These are phyloP conservation scores for Monoplex corrugatus DNA, from an alignment of 2,888 invertebrate genomes.

Conservation along the genomic window DNA sequence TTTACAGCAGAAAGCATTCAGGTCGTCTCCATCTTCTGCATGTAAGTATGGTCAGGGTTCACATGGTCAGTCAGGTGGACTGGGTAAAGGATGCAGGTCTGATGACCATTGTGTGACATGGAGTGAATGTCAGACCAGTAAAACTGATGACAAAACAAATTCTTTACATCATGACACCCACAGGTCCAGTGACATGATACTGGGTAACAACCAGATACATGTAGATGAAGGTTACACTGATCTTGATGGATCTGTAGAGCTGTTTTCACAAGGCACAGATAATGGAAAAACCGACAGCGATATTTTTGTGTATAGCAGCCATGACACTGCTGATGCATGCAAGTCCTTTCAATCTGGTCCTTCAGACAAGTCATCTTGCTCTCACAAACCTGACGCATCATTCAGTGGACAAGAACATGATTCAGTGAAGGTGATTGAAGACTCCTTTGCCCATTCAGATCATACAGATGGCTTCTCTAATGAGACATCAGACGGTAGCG, in stretches of 20 bases:
- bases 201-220: neutral
- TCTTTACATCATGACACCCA: neutral
- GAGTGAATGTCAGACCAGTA: no score
- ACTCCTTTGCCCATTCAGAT: neutral
- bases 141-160: neutral
- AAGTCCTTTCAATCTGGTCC: neutral
- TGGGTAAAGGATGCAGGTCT: no score
- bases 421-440: neutral
- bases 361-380: neutral
- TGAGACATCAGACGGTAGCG: neutral
- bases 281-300: neutral
- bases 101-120: no score
- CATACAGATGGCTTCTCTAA: neutral
- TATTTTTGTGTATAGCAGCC: no score
- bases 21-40: no score
- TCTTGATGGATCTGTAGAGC: conserved; percentile 45
- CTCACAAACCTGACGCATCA: neutral
- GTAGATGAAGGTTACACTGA: neutral
- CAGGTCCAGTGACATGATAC: neutral
- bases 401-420: neutral
- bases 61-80: no score
- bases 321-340: neutral
- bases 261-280: conserved; percentile 21
- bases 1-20: no score
- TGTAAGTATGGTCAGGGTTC: no score